phyloP scores from a whole-genome alignment of 2,888 invertebrate species.

The Pherbina coryleti region DNA sequence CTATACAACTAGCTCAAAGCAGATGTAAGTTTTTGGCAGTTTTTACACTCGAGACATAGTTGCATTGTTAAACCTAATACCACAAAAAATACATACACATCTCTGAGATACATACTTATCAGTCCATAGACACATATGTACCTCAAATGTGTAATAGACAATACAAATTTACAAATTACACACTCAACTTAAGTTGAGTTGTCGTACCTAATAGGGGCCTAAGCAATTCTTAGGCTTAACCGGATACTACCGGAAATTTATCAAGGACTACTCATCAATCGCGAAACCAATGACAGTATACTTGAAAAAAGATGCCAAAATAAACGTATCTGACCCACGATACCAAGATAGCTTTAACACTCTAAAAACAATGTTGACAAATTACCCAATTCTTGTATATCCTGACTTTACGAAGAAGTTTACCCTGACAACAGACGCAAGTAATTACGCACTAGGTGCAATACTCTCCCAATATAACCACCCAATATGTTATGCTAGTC shows the following conservation, averaged over 20 bases:
- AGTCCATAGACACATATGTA: conserved; percentile 26
- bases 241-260: conserved; percentile 47
- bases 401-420: conserved; percentile 47
- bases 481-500: conserved; percentile 34
- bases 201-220: too few species aligned
- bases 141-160: conserved; percentile 29
- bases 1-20: too few species aligned
- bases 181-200: too few species aligned
- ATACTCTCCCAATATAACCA: conserved; percentile 38
- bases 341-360: conserved; percentile 38
- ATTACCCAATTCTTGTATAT: conserved; percentile 40
- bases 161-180: too few species aligned
- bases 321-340: conserved; percentile 25
- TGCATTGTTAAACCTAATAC: too few species aligned
- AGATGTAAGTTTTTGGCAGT: too few species aligned
- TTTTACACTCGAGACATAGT: too few species aligned
- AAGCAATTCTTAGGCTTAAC: conserved; percentile 46
- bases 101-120: conserved; percentile 37
- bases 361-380: conserved; percentile 36
- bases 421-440: conserved; percentile 40
- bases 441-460: conserved; percentile 40
- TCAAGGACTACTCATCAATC: conserved; percentile 41
- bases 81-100: too few species aligned
- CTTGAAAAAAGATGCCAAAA: conserved; percentile 36
- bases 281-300: conserved; percentile 41